Base-by-base conservation (phyloP, 2,888 invertebrate genomes). In the Cactoblastis cactorum region DNA sequence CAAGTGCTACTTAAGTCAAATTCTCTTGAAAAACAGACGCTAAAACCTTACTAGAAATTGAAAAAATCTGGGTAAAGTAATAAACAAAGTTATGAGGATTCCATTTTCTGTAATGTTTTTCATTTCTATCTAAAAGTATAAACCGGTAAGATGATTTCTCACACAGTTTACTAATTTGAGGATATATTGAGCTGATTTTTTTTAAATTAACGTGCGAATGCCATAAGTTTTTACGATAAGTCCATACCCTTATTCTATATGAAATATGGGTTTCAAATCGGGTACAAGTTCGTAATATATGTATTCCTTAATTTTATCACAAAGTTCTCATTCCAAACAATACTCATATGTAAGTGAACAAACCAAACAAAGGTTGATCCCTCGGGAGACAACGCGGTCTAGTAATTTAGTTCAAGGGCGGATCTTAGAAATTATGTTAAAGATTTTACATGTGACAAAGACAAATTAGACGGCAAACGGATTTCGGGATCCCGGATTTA, bases 391-490 rank as follows among this genome's bases (percentile, higher is more conserved):
- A 17, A 3, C 34, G 11, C 24, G 17, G 37, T 34, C n/a, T 22
- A 47, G 15, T 24, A 14, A 15, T 35, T 24, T 12, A 24, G 37
- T 14, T 38, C 47, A 24, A 46, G 46, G 35, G 1, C 35, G 8
- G 35, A 5, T 1, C 15, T 43, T 22, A 49, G 33, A 41, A 41
- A 41, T 49, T 49, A 49, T 41, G 49, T 49, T 49, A 41, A 39
- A 48, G 38, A 37, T 49, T 47, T 32, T 32, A 32, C 39, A 39
- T 39, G 39, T 49, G 49, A 49, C 49, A 49, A 39, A 39, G 49
- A 49, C 38, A 49, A 39, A 49, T 49, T 49, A 32, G 49, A 39
- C 32, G 12, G 39, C 6, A 39, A 49, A 32, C 49, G 49, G 49
- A 49, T 49, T 49, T 38, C 39, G 39, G 39, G 49, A 37, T 32